phyloP scores from a whole-genome alignment of 2,888 invertebrate species.

The Aleiodes alternator region DNA sequence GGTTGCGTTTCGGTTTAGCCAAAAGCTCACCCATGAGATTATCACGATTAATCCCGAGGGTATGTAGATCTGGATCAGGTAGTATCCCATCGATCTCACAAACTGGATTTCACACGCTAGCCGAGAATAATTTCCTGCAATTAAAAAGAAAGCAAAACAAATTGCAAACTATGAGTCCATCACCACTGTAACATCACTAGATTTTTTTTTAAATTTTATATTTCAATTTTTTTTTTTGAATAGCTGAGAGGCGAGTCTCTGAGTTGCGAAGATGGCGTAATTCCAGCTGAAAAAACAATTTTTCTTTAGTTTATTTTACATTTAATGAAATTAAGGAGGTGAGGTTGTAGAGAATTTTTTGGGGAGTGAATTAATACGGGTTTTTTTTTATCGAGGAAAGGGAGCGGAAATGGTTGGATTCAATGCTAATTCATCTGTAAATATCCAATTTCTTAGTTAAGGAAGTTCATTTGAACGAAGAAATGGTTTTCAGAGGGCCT shows the following conservation, averaged over 20 bases:
- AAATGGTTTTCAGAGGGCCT: too few relatives aligned
- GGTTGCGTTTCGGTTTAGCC: constrained; percentile 96
- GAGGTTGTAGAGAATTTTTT: too few relatives aligned
- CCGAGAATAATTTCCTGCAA: constrained; percentile 95
- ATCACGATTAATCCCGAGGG: constrained; percentile 97
- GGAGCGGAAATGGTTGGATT: too few relatives aligned
- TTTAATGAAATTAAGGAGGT: too few relatives aligned
- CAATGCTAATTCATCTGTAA: too few relatives aligned
- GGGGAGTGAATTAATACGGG: too few relatives aligned
- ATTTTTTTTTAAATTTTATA: constrained; percentile 20
- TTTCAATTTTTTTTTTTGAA: constrained; percentile 19
- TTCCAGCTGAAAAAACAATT: constrained; percentile 27
- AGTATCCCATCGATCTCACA: constrained; percentile 98
- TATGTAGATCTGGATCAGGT: constrained; percentile 98
- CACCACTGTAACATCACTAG: constrained; percentile 27
- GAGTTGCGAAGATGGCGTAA: constrained; percentile 10
- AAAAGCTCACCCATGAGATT: constrained; percentile 98
- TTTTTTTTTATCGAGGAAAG: too few relatives aligned
- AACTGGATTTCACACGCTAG: constrained; percentile 97
- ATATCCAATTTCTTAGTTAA: too few relatives aligned
- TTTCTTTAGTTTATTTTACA: background rate
- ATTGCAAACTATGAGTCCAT: constrained; percentile 35
- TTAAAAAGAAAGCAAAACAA: constrained; percentile 63
- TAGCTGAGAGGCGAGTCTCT: constrained; percentile 3
- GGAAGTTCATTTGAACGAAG: too few relatives aligned